Base-by-base conservation (phyloP, 2,113 vertebrate genomes). In the Mesoclemmys tuberculata region DNA sequence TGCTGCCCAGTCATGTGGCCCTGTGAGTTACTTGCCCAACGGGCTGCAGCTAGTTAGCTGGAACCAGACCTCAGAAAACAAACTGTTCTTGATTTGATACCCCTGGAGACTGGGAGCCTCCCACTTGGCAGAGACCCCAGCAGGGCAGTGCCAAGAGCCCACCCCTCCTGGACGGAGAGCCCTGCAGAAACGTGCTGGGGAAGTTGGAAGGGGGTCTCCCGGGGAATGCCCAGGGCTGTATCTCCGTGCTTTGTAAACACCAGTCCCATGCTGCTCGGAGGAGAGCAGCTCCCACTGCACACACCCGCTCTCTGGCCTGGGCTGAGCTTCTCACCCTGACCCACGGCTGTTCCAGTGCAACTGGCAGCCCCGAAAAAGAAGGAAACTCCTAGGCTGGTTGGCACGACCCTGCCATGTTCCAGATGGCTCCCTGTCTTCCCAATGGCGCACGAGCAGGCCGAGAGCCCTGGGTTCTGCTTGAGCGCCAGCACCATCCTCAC, bases 101-200 rank as follows among this genome's bases (percentile, higher is more conserved):
- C 85, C 41, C 80, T 12, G 0, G 0, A 18, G 6, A 1, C 21
- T 1, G 22, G 48, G 54, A 75, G 2, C 12, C 29, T 64, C 29
- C 29, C 14, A 3, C 58, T 64, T 64, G 58, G 58, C 31, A 74
- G 19, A 10, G 3, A 58, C 52, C 41, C 71, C 2, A 0, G 14
- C 51, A 16, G 51, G 51, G 49, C 31, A 81, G 51, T 8, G 21
- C 16, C 68, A n/a, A 41, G 68, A 41, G 68, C 68, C 68, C 5
- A 2, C 58, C 4, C 68, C n/a, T 74, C 68, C 18, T 38, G 68
- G 35, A 6, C 9, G 10, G 68, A 38, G 19, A 8, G 38, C 4
- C 4, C n/a, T 74, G 68, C 68, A n/a, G 68, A 41, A 41, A 41
- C 10, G 68, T 35, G 68, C 38, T 10, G 10, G 68, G 68, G 64